These are phyloP conservation scores for Felis chaus DNA, from an alignment of 2,113 vertebrate species.

Conservation along the genomic window DNA sequence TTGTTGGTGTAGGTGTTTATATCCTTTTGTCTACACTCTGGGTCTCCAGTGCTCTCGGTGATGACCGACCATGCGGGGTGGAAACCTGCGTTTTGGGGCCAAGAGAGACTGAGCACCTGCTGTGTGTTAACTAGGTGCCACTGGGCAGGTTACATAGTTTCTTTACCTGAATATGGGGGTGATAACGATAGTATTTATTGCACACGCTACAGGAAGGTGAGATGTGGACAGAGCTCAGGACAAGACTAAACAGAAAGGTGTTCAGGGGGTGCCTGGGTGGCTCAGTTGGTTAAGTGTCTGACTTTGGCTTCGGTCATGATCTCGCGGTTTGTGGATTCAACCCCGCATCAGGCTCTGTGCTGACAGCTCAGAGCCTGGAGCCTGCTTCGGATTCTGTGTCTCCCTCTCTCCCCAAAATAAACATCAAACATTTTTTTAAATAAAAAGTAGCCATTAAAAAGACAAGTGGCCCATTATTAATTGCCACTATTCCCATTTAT, in stretches of 20 bases:
- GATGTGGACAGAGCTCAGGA: not conserved
- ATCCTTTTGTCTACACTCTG: rapidly evolving
- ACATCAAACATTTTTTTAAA: too few relatives aligned
- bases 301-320: too few relatives aligned
- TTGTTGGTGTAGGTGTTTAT: rapidly evolving
- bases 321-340: too few relatives aligned
- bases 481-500: too few relatives aligned
- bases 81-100: not conserved
- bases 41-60: rapidly evolving
- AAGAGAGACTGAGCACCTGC: not conserved
- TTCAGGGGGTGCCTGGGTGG: too few relatives aligned
- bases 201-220: not conserved
- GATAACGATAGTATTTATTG: not conserved
- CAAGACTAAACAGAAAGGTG: not conserved
- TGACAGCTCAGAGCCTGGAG: too few relatives aligned
- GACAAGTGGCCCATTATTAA: not conserved
- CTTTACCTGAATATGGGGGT: not conserved
- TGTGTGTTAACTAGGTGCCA: rapidly evolving
- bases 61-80: not conserved
- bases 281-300: too few relatives aligned
- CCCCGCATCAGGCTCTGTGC: too few relatives aligned
- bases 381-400: too few relatives aligned
- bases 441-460: too few relatives aligned
- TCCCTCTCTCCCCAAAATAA: too few relatives aligned
- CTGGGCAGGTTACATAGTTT: not conserved